Percentiles rank a stretch among this genome's conserved stretches.
phyloP scores from a whole-genome alignment of 2,888 invertebrate genomes.

The Callyntrura guangdongensis region DNA sequence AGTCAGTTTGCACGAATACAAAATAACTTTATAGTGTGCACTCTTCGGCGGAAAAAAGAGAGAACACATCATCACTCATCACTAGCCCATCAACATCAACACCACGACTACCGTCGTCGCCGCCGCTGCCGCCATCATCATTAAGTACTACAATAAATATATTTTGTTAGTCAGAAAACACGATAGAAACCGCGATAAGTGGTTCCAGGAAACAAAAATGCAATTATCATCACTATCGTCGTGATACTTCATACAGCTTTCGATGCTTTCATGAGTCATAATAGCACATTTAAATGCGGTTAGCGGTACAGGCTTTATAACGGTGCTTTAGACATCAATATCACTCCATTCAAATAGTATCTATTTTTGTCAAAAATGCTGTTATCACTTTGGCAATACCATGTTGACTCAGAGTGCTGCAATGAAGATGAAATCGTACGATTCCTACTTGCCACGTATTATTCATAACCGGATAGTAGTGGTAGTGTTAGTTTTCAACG shows the following conservation, averaged over 20 bases:
- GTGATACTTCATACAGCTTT: background rate
- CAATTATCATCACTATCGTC: conserved; percentile 36
- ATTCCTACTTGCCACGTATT: too few relatives aligned
- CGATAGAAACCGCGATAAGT: conserved; percentile 34
- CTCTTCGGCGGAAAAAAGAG: background rate
- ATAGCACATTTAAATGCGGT: background rate
- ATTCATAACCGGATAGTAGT: background rate
- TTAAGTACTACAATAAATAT: background rate
- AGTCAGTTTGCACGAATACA: too few relatives aligned
- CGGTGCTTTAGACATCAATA: background rate
- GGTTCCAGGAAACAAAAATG: conserved; percentile 49
- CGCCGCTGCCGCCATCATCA: background rate
- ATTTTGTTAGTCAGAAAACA: conserved; percentile 7
- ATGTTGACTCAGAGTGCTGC: background rate
- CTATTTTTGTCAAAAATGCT: too few relatives aligned
- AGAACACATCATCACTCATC: background rate
- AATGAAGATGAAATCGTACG: background rate
- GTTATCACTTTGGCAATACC: too few relatives aligned
- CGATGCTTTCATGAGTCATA: background rate
- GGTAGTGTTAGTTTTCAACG: background rate
- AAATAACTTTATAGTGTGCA: background rate
- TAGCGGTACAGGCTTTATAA: background rate
- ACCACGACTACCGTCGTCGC: too few relatives aligned
- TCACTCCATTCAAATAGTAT: too few relatives aligned
- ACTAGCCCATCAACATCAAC: background rate